A percentile compares a stretch with the other conserved stretches of the same genome.
Evolutionary conservation across 2,113 vertebrate genomes (phyloP).

Genomic region (Coptodon rendalli): DNA sequence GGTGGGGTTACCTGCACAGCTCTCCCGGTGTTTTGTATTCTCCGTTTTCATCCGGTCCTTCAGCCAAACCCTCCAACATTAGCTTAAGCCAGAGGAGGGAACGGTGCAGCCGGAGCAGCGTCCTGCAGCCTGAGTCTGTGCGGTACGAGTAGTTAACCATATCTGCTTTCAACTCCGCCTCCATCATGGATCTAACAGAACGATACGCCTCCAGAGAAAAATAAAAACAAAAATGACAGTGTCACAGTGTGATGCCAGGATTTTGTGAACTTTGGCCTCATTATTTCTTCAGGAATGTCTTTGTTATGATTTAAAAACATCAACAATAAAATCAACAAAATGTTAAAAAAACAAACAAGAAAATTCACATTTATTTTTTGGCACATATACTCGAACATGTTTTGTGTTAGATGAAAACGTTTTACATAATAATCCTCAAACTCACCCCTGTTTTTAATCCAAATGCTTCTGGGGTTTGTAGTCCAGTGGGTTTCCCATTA

Average conservation of each 20-base stretch:
- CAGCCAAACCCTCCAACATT: constrained; percentile 45
- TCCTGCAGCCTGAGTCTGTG: constrained; percentile 49
- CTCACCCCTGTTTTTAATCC: constrained; percentile 9
- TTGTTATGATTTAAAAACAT: neutral
- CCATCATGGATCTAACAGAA: constrained; percentile 46
- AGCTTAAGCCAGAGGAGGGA: constrained; percentile 57
- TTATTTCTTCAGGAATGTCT: neutral
- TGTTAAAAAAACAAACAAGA: neutral
- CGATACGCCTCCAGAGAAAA: constrained; percentile 18
- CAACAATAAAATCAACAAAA: neutral
- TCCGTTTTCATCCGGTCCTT: constrained; percentile 7
- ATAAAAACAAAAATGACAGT: neutral
- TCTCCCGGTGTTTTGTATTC: constrained; percentile 33
- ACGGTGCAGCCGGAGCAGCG: constrained; percentile 51
- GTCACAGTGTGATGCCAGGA: neutral
- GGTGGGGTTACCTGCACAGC: constrained; percentile 39
- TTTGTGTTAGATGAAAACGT: neutral
- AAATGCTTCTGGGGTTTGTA: neutral
- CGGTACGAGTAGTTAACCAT: constrained; percentile 26
- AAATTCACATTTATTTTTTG: neutral
- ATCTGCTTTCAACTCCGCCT: constrained; percentile 29
- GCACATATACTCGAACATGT: neutral
- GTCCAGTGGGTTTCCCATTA: neutral
- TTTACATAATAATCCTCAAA: neutral
- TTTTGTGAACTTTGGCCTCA: neutral